Base-by-base conservation (phyloP, 1,140 invertebrate species). In the Nasonia giraulti region DNA sequence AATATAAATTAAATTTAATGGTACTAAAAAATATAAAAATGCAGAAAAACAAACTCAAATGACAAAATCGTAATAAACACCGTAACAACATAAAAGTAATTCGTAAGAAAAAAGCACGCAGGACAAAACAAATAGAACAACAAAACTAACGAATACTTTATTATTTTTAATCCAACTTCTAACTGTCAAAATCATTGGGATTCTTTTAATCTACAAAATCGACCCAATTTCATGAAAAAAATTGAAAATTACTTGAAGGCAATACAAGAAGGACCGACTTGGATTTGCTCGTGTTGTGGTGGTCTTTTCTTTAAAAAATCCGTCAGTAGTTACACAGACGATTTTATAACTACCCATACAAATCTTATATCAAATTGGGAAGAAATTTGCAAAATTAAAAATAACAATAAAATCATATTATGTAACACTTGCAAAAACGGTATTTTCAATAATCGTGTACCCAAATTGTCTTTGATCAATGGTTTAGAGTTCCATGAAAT, bases 281-380 rank as follows among this genome's bases (percentile, higher is more conserved):
- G 37, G 12, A 50, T 23, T 23, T 77, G 44, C 20, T 77, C 44
- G 7, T 47, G 47, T 23, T 77, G 75, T 50, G 75, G 74, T 0
- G 40, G 33, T 44, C 74, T 76, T 44, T 76, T 27, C 12, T 76
- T 76, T 47, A 37, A 76, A 47, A 76, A 76, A 66, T 66, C 14
- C 0, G 23, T 76, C 40, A n/a, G 31, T 40, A 17, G 2, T 40
- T 76, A 14, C 7, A 47, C 12, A 14, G 74, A 76, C 1, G 20
- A 37, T 0, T 76, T n/a, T 40, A 40, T 20, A 76, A 76, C n/a
- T 2, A 76, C 11, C 37, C 20, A 76, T 20, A 76, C 5, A 17
- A 76, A 47, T 44, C 20, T 47, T 40, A 5, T 76, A 44, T 37
- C 2, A 14, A 76, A 27, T 44, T 76, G 33, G 33, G 14, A 77